Percentiles rank a stretch among this genome's conserved stretches.
Evolutionary conservation across 2,113 vertebrate genomes (phyloP).

Genomic region (Buteo buteo): DNA sequence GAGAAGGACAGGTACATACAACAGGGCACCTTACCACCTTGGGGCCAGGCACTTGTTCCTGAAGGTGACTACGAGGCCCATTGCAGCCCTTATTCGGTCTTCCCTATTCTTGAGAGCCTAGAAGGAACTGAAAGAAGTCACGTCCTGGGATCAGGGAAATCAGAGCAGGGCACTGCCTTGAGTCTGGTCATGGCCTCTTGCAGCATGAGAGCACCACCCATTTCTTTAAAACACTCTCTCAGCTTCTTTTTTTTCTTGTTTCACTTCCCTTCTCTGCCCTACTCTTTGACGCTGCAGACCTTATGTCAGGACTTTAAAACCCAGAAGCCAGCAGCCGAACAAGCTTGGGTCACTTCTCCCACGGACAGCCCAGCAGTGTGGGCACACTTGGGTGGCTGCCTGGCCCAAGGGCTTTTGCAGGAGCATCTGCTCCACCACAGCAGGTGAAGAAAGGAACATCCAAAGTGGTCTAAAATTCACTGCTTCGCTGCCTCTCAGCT

Average conservation of each 20-base stretch:
- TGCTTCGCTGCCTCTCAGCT: background rate
- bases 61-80: background rate
- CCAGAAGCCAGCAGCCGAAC: background rate
- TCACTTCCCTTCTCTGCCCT: background rate
- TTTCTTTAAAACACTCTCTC: slow-evolving; percentile 4
- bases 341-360: background rate
- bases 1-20: background rate
- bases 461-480: background rate
- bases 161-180: background rate
- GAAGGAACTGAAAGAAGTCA: slow-evolving; percentile 7
- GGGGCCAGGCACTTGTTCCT: background rate
- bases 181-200: background rate
- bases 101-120: background rate
- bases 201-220: background rate
- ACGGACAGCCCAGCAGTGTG: background rate
- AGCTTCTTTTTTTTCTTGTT: background rate
- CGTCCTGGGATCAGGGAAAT: background rate
- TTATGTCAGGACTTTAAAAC: background rate
- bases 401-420: background rate
- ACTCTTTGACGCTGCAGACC: background rate
- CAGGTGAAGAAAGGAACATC: background rate
- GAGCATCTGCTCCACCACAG: background rate
- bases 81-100: background rate
- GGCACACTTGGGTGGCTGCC: background rate
- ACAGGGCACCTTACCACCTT: background rate